A percentile compares a stretch with the other conserved stretches of the same genome.
phyloP scores from a whole-genome alignment of 2,797 vertebrate genomes.

The Crocidura indochinensis region DNA sequence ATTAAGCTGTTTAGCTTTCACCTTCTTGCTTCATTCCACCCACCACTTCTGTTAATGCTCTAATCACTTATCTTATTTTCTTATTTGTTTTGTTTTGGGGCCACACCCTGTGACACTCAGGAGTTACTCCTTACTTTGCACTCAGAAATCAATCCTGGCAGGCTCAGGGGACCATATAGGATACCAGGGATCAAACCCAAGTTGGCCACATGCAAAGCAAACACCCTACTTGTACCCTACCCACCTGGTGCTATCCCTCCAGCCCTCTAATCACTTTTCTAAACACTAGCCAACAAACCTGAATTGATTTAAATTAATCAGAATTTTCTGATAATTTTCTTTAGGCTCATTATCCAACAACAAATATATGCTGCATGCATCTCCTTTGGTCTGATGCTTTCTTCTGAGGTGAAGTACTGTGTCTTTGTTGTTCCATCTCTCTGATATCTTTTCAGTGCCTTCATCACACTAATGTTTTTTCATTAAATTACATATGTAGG shows the following conservation, averaged over 20 bases:
- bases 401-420: not conserved
- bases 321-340: conserved; percentile 15
- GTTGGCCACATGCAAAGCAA: too few relatives aligned
- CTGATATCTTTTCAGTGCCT: not conserved
- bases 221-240: too few relatives aligned
- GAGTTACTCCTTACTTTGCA: too few relatives aligned
- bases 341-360: not conserved
- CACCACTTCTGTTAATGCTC: not conserved
- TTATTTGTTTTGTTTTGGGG: too few relatives aligned
- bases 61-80: not conserved
- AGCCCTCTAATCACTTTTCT: not conserved
- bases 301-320: not conserved
- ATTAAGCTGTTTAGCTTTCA: conserved; percentile 20
- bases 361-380: not conserved
- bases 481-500: not conserved
- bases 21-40: not conserved
- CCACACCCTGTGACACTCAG: too few relatives aligned
- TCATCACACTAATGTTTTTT: conserved; percentile 5
- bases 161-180: too few relatives aligned
- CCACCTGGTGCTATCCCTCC: too few relatives aligned
- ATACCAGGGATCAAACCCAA: too few relatives aligned
- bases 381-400: not conserved
- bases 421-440: not conserved
- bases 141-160: too few relatives aligned
- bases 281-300: not conserved